Evolutionary conservation across 2,888 invertebrate species (phyloP).

Genomic region (Pardosa pseudoannulata): DNA sequence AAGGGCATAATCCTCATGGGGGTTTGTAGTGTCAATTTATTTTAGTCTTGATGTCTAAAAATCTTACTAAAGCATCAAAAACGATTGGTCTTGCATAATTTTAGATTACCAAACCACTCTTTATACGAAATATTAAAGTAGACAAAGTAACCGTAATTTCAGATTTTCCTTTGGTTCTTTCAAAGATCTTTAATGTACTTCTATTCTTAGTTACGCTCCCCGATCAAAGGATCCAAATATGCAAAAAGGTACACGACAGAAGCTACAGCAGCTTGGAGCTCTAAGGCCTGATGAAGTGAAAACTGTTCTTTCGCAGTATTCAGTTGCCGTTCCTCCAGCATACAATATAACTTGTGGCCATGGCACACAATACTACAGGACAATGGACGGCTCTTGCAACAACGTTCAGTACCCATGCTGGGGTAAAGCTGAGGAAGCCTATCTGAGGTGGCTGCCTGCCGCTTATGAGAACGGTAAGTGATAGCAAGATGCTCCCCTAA

Average conservation of each 20-base stretch:
- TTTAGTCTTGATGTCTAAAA: no score
- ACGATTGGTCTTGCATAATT: no score
- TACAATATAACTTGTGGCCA: not conserved
- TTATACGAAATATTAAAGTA: no score
- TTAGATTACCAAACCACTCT: no score
- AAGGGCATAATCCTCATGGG: no score
- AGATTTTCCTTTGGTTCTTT: no score
- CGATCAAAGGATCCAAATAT: not conserved
- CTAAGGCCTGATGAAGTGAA: constrained; percentile 6
- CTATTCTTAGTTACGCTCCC: constrained; percentile 19
- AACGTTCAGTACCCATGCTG: constrained; percentile 62
- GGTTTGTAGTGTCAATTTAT: no score
- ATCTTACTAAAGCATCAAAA: not conserved
- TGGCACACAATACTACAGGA: constrained; percentile 42
- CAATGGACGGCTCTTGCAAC: constrained; percentile 66
- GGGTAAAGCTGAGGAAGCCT: constrained; percentile 65
- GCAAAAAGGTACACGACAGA: not conserved
- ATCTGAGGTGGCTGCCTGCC: constrained; percentile 56
- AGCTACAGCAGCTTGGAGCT: not conserved
- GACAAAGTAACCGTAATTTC: no score
- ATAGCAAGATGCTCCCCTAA: no score
- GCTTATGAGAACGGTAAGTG: constrained; percentile 59
- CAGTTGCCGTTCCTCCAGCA: constrained; percentile 20
- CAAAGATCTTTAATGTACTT: no score
- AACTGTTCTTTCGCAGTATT: constrained; percentile 8